A percentile compares a stretch with the other conserved stretches of the same genome.
phyloP scores from a whole-genome alignment of 2,888 invertebrate genomes.

The Leptogaster cylindrica region DNA sequence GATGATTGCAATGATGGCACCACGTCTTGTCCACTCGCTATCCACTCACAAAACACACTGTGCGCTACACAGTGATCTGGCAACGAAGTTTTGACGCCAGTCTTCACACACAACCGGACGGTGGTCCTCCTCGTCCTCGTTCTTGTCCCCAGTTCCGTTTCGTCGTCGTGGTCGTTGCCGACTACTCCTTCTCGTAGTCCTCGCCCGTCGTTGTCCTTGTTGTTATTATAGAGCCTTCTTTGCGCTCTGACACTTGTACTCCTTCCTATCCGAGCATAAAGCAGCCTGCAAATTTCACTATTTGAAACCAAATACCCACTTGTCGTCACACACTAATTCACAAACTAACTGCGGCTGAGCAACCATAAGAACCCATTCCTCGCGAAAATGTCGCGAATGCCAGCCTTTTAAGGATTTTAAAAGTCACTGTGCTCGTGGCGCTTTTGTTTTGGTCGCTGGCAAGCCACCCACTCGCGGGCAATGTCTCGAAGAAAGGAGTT shows the following conservation, averaged over 20 bases:
- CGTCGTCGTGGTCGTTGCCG: neutral
- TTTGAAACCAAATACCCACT: slow-evolving; percentile 13
- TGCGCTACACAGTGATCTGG: neutral
- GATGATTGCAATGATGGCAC: slow-evolving; percentile 19
- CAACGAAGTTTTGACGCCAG: no score
- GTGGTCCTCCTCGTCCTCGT: slow-evolving; percentile 10
- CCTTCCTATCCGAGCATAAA: slow-evolving; percentile 5
- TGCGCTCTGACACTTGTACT: slow-evolving; percentile 34
- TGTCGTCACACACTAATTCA: slow-evolving; percentile 4
- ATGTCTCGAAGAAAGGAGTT: no score
- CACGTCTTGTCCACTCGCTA: slow-evolving; percentile 11
- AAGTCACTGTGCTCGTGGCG: slow-evolving; percentile 6
- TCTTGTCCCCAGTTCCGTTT: neutral
- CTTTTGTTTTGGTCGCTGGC: neutral
- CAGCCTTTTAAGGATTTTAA: neutral
- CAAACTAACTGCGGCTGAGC: neutral
- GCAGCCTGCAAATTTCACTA: slow-evolving; percentile 16
- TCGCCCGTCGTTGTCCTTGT: slow-evolving; percentile 18
- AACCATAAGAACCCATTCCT: neutral
- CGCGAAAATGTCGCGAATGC: no score
- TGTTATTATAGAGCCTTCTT: slow-evolving; percentile 14
- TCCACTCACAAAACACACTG: slow-evolving; percentile 14
- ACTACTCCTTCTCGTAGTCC: slow-evolving; percentile 11
- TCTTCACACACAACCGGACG: neutral
- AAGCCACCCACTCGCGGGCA: slow-evolving; percentile 10